These are phyloP conservation scores for Bradypodion ventrale DNA, from an alignment of 2,797 vertebrate species.

Conservation along the genomic window DNA sequence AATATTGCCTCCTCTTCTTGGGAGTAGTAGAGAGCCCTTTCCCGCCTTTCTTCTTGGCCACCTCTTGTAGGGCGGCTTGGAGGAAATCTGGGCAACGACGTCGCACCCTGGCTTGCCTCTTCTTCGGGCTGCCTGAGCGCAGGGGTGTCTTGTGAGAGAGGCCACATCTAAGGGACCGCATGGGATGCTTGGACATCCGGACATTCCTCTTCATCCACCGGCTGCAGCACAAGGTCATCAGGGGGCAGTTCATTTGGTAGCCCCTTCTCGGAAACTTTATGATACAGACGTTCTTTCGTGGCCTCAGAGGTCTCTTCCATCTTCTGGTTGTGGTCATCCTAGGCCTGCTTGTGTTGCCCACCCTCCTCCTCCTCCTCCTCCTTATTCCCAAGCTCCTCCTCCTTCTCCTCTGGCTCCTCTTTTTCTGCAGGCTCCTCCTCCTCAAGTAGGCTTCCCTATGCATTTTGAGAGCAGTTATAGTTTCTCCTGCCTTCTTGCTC, in stretches of 20 bases:
- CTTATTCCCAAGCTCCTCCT: neutral
- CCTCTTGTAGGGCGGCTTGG: neutral
- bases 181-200: neutral
- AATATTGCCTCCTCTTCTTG: neutral
- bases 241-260: neutral
- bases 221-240: neutral
- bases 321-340: neutral
- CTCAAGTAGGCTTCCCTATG: neutral
- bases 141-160: neutral
- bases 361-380: neutral
- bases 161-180: fast-evolving
- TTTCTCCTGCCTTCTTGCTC: too few species aligned
- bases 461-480: neutral
- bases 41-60: neutral
- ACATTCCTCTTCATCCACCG: neutral
- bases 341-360: too few species aligned
- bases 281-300: neutral
- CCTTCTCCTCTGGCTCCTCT: neutral
- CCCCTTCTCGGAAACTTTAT: neutral
- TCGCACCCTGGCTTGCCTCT: fast-evolving
- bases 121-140: neutral
- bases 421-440: neutral
- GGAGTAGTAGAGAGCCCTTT: fast-evolving
- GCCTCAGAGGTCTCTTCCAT: neutral
- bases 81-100: neutral